A percentile compares a stretch with the other conserved stretches of the same genome.
phyloP scores from a whole-genome alignment of 2,113 vertebrate genomes.

The Coracopsis vasa region DNA sequence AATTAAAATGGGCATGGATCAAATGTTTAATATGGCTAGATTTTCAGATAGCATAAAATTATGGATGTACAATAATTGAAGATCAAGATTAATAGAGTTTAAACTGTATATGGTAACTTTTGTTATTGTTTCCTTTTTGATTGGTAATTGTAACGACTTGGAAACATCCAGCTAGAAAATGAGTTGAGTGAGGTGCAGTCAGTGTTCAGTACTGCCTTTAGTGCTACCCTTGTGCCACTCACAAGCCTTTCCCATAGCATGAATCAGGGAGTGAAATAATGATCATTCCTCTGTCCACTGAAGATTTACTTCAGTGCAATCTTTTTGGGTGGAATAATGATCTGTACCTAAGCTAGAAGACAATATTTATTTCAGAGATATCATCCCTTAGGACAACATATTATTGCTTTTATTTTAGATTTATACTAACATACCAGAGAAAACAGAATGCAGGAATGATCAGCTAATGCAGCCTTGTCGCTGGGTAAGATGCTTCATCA shows the following conservation, averaged over 20 bases:
- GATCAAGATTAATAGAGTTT: neutral
- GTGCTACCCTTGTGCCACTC: neutral
- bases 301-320: neutral
- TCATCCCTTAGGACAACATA: neutral
- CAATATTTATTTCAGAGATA: slow-evolving; percentile 13
- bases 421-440: neutral
- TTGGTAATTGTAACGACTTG: neutral
- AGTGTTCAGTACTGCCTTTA: neutral
- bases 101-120: neutral
- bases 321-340: neutral
- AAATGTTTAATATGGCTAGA: neutral
- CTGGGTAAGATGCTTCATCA: neutral
- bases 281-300: neutral
- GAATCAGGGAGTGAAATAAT: neutral
- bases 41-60: neutral
- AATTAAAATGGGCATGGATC: neutral
- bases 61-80: neutral
- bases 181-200: neutral
- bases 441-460: neutral
- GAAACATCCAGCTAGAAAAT: neutral
- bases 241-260: neutral
- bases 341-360: neutral
- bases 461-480: neutral
- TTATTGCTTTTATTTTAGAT: neutral
- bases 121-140: neutral